phyloP scores from a whole-genome alignment of 2,113 vertebrate genomes.

The Barbus barbus region DNA sequence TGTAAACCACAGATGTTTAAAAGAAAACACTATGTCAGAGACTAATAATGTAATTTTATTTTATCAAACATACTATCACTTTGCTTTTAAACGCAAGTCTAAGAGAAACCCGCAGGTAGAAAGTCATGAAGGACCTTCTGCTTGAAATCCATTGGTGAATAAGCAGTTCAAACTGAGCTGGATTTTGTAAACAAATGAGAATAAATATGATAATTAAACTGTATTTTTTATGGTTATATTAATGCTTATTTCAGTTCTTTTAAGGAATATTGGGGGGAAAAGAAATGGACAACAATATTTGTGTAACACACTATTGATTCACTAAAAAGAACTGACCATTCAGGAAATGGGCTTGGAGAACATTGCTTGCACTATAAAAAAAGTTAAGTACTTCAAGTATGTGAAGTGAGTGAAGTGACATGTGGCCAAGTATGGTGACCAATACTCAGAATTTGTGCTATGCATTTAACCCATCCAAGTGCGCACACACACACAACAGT shows the following conservation, averaged over 20 bases:
- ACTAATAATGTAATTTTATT: not conserved
- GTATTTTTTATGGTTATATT: not conserved
- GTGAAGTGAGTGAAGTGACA: no score
- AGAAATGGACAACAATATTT: not conserved
- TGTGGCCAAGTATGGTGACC: no score
- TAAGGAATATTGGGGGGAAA: not conserved
- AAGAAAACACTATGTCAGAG: not conserved
- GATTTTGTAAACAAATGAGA: not conserved
- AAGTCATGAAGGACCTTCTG: not conserved
- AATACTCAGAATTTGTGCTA: no score
- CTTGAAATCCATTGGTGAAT: slow-evolving; percentile 18
- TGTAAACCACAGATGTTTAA: not conserved
- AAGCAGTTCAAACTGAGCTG: no score
- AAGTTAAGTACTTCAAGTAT: no score
- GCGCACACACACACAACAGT: no score
- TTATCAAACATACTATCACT: not conserved
- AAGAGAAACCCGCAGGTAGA: not conserved
- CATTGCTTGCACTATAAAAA: no score
- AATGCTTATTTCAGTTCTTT: not conserved
- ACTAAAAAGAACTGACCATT: no score
- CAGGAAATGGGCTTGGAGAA: no score
- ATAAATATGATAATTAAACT: not conserved
- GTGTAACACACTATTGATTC: no score
- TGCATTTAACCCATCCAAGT: no score
- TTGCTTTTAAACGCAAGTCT: not conserved